Evolutionary conservation across 1,140 invertebrate genomes (phyloP).

Genomic region (Drosophila chauvacae): DNA sequence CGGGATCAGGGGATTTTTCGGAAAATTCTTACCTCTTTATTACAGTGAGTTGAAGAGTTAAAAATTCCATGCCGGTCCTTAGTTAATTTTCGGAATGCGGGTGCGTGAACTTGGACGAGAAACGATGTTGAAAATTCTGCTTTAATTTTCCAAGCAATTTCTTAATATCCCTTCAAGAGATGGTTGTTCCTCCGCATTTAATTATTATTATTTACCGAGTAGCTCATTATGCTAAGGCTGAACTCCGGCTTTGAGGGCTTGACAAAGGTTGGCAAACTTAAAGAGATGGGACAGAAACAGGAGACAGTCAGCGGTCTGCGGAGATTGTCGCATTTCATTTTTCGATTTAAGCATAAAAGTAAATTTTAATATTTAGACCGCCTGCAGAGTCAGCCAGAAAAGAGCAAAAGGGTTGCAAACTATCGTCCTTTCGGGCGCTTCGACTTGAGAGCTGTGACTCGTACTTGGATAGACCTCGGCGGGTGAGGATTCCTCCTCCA

Average conservation of each 20-base stretch:
- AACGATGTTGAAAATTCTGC: neutral
- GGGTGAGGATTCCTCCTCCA: conserved; percentile 3
- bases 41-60: conserved; percentile 18
- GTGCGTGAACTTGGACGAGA: no score
- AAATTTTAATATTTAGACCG: conserved; percentile 62
- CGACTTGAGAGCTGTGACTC: conserved; percentile 25
- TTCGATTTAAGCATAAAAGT: conserved; percentile 60
- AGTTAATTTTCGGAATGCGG: neutral
- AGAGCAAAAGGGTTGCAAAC: conserved; percentile 60
- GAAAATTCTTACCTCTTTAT: conserved; percentile 27
- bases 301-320: conserved; percentile 14
- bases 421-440: conserved; percentile 41
- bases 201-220: conserved; percentile 49
- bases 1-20: neutral
- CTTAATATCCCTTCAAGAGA: neutral
- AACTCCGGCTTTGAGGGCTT: conserved; percentile 26
- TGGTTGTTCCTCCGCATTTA: conserved; percentile 4
- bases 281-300: conserved; percentile 2
- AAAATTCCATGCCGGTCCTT: conserved; percentile 5
- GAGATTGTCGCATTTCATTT: conserved; percentile 63
- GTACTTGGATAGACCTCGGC: conserved; percentile 55
- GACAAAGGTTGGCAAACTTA: conserved; percentile 31
- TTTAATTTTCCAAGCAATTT: conserved; percentile 1
- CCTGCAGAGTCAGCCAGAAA: conserved; percentile 71
- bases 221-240: conserved; percentile 58